phyloP scores from a whole-genome alignment of 2,888 invertebrate genomes.

The Auanema sp. region DNA sequence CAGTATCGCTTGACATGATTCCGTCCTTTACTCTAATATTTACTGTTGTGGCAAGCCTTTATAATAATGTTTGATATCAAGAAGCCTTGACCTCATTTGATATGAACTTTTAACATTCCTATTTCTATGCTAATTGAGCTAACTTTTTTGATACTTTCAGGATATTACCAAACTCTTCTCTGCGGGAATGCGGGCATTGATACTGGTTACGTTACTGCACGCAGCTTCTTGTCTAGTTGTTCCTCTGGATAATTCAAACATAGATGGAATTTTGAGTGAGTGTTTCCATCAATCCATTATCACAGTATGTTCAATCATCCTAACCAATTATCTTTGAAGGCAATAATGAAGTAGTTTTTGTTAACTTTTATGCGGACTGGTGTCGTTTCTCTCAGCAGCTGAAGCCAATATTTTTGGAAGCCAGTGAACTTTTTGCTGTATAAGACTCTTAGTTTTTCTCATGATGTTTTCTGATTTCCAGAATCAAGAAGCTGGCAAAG shows the following conservation, averaged over 20 bases:
- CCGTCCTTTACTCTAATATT: no score
- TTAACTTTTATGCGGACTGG: slow-evolving; percentile 99
- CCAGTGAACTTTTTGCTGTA: slow-evolving; percentile 78
- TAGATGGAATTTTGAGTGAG: slow-evolving; percentile 37
- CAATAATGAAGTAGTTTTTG: slow-evolving; percentile 87
- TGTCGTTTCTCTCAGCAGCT: slow-evolving; percentile 96
- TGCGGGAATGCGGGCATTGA: slow-evolving; percentile 9
- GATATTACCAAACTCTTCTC: not conserved
- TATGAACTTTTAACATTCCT: no score
- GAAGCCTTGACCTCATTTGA: no score
- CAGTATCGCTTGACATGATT: no score
- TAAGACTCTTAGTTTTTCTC: slow-evolving; percentile 7
- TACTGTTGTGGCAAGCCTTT: no score
- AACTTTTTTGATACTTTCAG: not conserved
- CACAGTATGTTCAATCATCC: not conserved
- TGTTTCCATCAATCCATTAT: not conserved
- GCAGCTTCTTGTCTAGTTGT: slow-evolving; percentile 21
- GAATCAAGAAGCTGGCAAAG: slow-evolving; percentile 73
- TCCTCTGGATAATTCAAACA: slow-evolving; percentile 29
- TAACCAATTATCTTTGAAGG: slow-evolving; percentile 36
- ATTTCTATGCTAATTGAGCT: not conserved
- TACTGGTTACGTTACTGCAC: slow-evolving; percentile 5
- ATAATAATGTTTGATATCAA: no score
- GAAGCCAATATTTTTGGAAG: slow-evolving; percentile 93
- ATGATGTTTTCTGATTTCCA: slow-evolving; percentile 44